phyloP scores from a whole-genome alignment of 2,888 invertebrate species.

The Napeogenes inachia region DNA sequence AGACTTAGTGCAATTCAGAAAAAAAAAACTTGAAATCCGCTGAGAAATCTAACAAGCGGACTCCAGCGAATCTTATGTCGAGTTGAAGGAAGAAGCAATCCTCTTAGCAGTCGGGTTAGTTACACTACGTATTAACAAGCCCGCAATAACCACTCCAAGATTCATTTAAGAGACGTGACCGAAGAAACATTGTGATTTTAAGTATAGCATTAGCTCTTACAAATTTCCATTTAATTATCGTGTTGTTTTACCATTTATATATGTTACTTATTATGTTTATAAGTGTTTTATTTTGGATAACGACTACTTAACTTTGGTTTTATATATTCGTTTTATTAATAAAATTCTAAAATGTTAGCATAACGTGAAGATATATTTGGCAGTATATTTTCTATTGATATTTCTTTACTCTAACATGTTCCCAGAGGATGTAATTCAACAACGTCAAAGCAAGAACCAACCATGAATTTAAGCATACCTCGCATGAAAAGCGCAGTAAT shows the following conservation, averaged over 20 bases:
- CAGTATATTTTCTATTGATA: too few species aligned
- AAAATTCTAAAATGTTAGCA: too few species aligned
- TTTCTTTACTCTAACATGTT: too few species aligned
- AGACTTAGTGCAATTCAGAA: constrained; percentile 8
- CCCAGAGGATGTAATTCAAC: constrained; percentile 45
- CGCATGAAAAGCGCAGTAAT: constrained; percentile 43
- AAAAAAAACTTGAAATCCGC: constrained; percentile 43
- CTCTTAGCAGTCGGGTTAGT: constrained; percentile 35
- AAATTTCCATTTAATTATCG: not conserved
- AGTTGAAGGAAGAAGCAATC: constrained; percentile 36
- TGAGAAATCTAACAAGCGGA: constrained; percentile 49
- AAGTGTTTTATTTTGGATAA: too few species aligned
- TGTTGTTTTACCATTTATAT: not conserved
- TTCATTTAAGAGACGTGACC: constrained; percentile 17
- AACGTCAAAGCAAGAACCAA: constrained; percentile 41
- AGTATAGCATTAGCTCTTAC: not conserved
- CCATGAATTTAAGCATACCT: constrained; percentile 39
- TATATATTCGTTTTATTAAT: too few species aligned
- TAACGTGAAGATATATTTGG: too few species aligned
- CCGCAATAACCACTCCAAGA: constrained; percentile 27
- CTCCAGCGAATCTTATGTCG: constrained; percentile 35
- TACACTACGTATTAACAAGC: constrained; percentile 31
- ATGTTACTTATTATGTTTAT: too few species aligned
- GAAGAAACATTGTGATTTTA: not conserved
- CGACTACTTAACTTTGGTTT: too few species aligned